These are phyloP conservation scores for Rhinogobio ventralis DNA, from an alignment of 2,797 vertebrate species.

Conservation along the genomic window DNA sequence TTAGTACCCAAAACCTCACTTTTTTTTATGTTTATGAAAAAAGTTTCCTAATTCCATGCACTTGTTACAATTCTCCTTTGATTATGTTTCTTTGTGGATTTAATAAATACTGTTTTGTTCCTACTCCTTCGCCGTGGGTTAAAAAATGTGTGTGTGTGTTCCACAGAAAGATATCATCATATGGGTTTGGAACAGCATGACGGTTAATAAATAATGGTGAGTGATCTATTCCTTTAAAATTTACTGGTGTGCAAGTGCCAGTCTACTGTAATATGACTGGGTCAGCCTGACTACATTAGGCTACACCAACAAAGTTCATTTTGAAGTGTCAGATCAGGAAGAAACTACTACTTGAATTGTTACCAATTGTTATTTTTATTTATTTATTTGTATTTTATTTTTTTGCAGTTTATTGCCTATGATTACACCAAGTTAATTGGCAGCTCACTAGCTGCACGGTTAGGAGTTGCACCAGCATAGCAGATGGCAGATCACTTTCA, in stretches of 20 bases:
- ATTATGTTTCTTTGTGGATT: too few species aligned
- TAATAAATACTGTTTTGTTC: too few species aligned
- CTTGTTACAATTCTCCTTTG: too few species aligned
- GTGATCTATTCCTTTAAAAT: not conserved
- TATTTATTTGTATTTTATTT: not conserved
- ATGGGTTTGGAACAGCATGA: not conserved
- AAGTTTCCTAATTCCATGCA: too few species aligned
- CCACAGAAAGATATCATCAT: not conserved
- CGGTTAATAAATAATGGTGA: not conserved
- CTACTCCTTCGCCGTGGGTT: too few species aligned
- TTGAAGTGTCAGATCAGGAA: not conserved
- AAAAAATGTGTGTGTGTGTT: not conserved
- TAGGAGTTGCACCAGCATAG: not conserved
- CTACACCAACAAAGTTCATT: not conserved
- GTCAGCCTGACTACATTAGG: not conserved
- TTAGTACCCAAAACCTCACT: too few species aligned
- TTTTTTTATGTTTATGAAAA: too few species aligned
- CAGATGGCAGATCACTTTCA: slow-evolving; percentile 20
- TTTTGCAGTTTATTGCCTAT: not conserved
- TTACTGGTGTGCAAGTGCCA: not conserved
- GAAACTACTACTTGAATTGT: not conserved
- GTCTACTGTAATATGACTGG: not conserved
- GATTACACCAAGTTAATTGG: not conserved
- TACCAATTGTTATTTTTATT: too few species aligned
- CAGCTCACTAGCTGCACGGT: not conserved